Conservation (phyloP, 23 tunicate genomes). For the Phallusia fumigata region DNA sequence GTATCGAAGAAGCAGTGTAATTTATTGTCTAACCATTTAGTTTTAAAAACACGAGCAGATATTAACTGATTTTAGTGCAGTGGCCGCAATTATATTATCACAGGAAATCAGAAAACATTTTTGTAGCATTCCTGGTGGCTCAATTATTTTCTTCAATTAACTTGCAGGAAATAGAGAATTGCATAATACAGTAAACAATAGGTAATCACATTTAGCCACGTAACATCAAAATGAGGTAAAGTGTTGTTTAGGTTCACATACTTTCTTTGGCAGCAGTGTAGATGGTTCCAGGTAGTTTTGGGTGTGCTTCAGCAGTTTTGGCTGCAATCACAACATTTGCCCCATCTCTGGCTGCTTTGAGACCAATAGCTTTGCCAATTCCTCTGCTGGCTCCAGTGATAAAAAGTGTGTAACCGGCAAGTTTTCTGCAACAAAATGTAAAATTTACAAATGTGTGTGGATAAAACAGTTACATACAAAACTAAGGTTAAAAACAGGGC, state of each 20-base stretch:
- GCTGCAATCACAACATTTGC: constrained; percentile 99
- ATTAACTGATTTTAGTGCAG: no score
- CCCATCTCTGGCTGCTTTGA: constrained; percentile 95
- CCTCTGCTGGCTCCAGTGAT: constrained; percentile 99
- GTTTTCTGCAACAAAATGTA: constrained; percentile 61
- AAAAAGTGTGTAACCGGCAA: constrained; percentile 91
- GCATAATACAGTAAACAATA: neutral
- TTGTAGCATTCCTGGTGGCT: no score
- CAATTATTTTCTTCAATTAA: neutral
- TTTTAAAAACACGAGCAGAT: no score
- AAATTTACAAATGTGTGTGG: no score
- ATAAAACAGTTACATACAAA: no score
- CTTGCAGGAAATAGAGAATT: neutral
- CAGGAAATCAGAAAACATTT: no score
- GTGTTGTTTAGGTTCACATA: neutral
- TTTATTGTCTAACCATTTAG: no score
- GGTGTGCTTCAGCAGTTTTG: constrained; percentile 97
- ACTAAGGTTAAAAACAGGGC: no score
- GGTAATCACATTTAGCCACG: neutral
- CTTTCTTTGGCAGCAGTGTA: constrained; percentile 99
- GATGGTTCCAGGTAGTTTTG: constrained; percentile 98
- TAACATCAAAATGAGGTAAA: no score
- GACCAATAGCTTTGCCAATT: constrained; percentile 93
- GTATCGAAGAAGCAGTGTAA: neutral
- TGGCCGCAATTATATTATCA: no score